Conservation (phyloP, 2,888 invertebrate species). For the Ligdia adustata region DNA sequence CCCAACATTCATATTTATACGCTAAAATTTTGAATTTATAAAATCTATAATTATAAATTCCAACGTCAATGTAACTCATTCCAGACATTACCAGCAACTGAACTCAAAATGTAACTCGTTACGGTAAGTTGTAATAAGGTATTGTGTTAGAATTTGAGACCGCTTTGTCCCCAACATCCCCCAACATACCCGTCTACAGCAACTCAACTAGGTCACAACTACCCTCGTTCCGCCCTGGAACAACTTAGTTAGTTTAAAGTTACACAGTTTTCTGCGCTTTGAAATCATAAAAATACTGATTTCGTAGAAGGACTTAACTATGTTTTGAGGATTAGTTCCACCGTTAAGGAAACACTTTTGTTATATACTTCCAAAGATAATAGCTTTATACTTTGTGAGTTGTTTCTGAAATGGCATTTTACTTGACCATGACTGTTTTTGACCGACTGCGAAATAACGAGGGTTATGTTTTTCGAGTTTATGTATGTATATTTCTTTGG, state of each 20-base stretch:
- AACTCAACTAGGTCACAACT: conserved; percentile 22
- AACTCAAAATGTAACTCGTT: conserved; percentile 3
- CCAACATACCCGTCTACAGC: no score
- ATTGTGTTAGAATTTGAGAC: conserved; percentile 4
- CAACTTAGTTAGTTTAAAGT: conserved; percentile 18
- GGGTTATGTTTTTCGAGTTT: no score
- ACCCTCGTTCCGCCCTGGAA: conserved; percentile 5
- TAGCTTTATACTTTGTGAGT: background rate
- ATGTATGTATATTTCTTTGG: no score
- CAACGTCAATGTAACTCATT: no score
- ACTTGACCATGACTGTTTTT: no score
- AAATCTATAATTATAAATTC: no score
- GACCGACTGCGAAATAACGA: no score
- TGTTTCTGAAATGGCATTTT: no score
- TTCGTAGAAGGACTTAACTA: conserved; percentile 1
- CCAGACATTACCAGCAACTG: no score
- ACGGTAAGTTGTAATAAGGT: background rate
- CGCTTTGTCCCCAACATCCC: background rate
- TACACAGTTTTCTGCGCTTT: background rate
- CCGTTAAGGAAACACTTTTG: background rate
- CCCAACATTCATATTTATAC: no score
- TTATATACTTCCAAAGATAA: no score
- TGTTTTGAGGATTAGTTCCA: background rate
- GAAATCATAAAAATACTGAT: conserved; percentile 11
- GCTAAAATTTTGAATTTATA: no score